These are phyloP conservation scores for Thalassoma bifasciatum DNA, from an alignment of 2,113 vertebrate species.

Conservation along the genomic window DNA sequence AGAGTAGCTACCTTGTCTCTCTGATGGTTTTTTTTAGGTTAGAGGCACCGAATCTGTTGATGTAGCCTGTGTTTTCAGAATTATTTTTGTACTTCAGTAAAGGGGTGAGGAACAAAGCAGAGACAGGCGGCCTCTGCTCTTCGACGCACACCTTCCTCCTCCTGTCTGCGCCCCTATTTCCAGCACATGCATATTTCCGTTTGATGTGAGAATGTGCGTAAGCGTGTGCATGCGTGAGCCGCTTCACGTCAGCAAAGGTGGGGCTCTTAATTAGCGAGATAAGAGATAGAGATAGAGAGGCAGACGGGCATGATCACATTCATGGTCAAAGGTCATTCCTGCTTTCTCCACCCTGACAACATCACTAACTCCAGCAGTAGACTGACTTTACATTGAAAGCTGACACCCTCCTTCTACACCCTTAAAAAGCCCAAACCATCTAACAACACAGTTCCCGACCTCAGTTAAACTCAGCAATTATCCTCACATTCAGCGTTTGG, in stretches of 20 bases:
- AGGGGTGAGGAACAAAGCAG: slow-evolving; percentile 39
- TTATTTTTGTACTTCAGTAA: slow-evolving; percentile 58
- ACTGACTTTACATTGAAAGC: background rate
- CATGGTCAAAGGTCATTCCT: slow-evolving; percentile 3
- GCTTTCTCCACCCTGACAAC: background rate
- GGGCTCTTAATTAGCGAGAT: slow-evolving; percentile 31
- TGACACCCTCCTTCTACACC: background rate
- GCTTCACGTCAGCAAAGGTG: slow-evolving; percentile 28
- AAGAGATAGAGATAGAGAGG: slow-evolving; percentile 37
- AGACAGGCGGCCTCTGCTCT: slow-evolving; percentile 33
- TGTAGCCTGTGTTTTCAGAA: slow-evolving; percentile 32
- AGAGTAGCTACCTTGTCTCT: slow-evolving; percentile 6
- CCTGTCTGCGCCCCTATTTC: slow-evolving; percentile 51
- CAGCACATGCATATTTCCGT: slow-evolving; percentile 56
- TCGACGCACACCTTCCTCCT: slow-evolving; percentile 24
- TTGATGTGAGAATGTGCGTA: slow-evolving; percentile 30
- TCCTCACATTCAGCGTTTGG: slow-evolving; percentile 32
- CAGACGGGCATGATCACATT: slow-evolving; percentile 28
- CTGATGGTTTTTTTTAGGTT: slow-evolving; percentile 31
- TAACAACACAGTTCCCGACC: slow-evolving; percentile 37
- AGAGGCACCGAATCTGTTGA: slow-evolving; percentile 15
- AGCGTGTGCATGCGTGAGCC: background rate
- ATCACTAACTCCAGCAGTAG: background rate
- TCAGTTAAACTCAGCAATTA: slow-evolving; percentile 45
- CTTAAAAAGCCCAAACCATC: slow-evolving; percentile 8